Evolutionary conservation across 1,140 invertebrate species (phyloP), one percentile per base, ranked within the genome.

Genomic region (Dendroctonus ponderosae): DNA sequence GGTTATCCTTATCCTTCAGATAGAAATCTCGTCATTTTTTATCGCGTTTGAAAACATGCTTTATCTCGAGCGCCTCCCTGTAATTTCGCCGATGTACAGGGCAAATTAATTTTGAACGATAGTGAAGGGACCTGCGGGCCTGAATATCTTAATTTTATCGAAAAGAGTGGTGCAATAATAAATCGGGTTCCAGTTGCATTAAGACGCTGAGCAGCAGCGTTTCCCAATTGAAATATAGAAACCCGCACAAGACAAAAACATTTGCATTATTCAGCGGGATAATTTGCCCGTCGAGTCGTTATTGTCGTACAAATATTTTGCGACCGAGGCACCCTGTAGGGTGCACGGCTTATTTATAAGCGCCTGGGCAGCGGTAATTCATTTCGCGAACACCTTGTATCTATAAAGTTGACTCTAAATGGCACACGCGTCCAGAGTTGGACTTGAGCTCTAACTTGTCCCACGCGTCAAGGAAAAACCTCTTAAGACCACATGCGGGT

Each of bases 1-100:
- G 62, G 62, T 57, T 56, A 57, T 64, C 52, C 53, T 64, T 64
- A 64, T 64, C 62, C 62, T 64, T 56, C 41, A 64, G 62, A 64
- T 64, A 64, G 62, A 56, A 64, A 64, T 64, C 62, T 64, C 53
- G 52, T 46, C 52, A 44, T 44, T 64, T 64, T 64, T 64, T 64
- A 48, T 57, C 52, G 43, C 15, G 11, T 42, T 37, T 37, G 37
- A 56, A 52, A 7, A 64, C 42, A 49, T 64, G 42, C 51, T 57
- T 64, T 64, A 64, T 64, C 42, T 40, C 39, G 4, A 54, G 43
- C 39, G 49, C 49, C 53, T 64, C 62, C 53, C 62, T 64, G 52
- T 64, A 64, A 64, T 64, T 64, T 64, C 39, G 12, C 44, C 12
- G 60, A 43, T 62, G 46, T 50, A 51, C 14, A 50, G 56, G 40